These are phyloP conservation scores for Dasypogon diadema DNA, from an alignment of 2,888 invertebrate genomes.

Conservation along the genomic window DNA sequence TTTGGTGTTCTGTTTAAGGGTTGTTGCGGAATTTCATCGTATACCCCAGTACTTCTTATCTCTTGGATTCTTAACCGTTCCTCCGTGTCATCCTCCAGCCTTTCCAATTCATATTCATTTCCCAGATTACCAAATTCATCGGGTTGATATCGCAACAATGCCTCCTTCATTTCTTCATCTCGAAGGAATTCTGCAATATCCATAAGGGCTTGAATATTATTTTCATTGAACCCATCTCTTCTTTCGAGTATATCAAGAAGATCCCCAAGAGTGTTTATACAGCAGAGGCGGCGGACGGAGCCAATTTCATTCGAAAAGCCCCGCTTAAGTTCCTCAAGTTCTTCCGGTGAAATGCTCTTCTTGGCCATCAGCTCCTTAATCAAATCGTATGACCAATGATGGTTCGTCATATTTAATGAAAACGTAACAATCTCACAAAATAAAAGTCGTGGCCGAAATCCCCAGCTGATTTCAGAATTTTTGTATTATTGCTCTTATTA, in stretches of 20 bases:
- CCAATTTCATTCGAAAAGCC: slow-evolving; percentile 60
- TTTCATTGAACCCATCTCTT: slow-evolving; percentile 60
- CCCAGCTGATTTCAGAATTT: too few species aligned
- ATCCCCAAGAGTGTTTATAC: slow-evolving; percentile 60
- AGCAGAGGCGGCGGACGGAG: slow-evolving; percentile 60
- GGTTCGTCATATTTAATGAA: not conserved
- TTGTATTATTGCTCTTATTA: too few species aligned
- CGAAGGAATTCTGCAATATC: slow-evolving; percentile 56
- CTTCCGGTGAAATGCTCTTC: slow-evolving; percentile 34
- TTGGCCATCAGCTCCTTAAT: slow-evolving; percentile 59
- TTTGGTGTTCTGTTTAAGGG: not conserved
- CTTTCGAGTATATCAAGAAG: slow-evolving; percentile 63
- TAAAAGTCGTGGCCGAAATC: too few species aligned
- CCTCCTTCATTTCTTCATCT: slow-evolving; percentile 57
- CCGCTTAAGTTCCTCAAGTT: slow-evolving; percentile 60
- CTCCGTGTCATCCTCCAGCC: not conserved
- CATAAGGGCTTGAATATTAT: slow-evolving; percentile 60
- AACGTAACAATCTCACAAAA: not conserved
- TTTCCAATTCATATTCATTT: slow-evolving; percentile 23
- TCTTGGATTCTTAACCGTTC: not conserved
- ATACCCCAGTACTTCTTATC: not conserved
- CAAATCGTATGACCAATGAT: slow-evolving; percentile 60
- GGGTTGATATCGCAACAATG: slow-evolving; percentile 57
- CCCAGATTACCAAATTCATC: not conserved
- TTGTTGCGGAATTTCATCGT: not conserved